These are phyloP conservation scores for Anguilla marmorata DNA, from an alignment of 2,797 vertebrate genomes.

Conservation along the genomic window DNA sequence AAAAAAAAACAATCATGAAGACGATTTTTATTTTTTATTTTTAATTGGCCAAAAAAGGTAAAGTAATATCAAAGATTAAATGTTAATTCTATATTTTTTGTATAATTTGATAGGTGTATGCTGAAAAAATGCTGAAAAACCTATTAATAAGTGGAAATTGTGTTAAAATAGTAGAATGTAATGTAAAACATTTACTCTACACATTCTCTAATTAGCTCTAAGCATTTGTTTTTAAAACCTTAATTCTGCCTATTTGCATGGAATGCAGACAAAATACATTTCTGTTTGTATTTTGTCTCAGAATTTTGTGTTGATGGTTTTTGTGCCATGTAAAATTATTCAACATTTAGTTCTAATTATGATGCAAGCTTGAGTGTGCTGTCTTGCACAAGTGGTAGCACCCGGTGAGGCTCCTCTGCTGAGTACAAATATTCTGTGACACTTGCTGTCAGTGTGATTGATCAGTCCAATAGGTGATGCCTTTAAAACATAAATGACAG, in stretches of 20 bases:
- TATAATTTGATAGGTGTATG: no score
- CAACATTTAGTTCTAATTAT: conserved; percentile 59
- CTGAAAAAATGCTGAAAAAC: no score
- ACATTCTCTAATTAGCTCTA: not conserved
- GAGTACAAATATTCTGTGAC: conserved; percentile 74
- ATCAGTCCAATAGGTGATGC: conserved; percentile 66
- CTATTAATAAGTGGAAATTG: no score
- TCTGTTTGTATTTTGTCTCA: not conserved
- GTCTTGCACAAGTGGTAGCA: conserved; percentile 67
- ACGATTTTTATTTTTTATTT: no score
- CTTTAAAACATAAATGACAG: conserved; percentile 67
- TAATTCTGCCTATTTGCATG: not conserved
- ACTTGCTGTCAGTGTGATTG: conserved; percentile 77
- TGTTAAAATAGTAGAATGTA: not conserved
- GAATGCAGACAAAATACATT: not conserved
- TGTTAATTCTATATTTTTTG: no score
- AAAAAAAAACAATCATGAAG: no score
- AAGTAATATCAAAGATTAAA: no score
- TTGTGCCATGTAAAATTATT: conserved; percentile 45
- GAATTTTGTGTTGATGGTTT: not conserved
- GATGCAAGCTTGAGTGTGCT: conserved; percentile 59
- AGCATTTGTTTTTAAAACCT: not conserved
- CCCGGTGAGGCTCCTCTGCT: conserved; percentile 68
- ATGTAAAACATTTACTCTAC: not conserved
- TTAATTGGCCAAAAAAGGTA: no score